Conservation (phyloP, 2,113 vertebrate species). For the Charadrius vociferus region DNA sequence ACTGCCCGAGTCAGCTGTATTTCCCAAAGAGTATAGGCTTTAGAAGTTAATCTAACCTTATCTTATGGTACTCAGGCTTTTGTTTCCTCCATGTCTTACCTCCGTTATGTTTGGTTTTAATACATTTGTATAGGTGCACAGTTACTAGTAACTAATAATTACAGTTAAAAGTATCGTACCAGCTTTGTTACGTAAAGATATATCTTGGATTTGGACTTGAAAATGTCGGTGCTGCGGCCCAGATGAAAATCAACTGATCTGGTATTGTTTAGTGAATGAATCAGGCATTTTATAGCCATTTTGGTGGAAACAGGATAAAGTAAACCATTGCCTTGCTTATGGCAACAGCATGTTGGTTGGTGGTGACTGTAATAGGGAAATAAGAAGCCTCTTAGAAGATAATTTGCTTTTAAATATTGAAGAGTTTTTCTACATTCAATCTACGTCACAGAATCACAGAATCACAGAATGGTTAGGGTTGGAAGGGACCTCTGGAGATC, state of each 20-base stretch:
- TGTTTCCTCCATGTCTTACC: not conserved
- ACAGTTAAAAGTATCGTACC: not conserved
- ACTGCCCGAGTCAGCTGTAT: not conserved
- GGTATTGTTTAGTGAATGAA: not conserved
- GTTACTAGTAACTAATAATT: not conserved
- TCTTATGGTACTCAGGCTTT: not conserved
- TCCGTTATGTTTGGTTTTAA: not conserved
- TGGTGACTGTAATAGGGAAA: not conserved
- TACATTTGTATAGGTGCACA: not conserved
- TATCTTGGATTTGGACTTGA: not conserved
- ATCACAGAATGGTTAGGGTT: no score
- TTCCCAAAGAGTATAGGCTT: not conserved
- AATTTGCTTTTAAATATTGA: not conserved
- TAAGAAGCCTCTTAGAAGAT: not conserved
- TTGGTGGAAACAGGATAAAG: not conserved
- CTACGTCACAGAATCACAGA: no score
- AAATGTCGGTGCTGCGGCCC: not conserved
- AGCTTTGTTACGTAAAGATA: fast-evolving
- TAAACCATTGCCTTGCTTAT: not conserved
- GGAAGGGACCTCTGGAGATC: no score
- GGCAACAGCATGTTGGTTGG: not conserved
- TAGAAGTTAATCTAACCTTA: not conserved
- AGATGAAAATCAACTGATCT: not conserved
- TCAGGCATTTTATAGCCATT: not conserved
- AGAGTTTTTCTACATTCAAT: not conserved